Conservation (phyloP, 2,888 invertebrate species). For the Cylloceria caligata region DNA sequence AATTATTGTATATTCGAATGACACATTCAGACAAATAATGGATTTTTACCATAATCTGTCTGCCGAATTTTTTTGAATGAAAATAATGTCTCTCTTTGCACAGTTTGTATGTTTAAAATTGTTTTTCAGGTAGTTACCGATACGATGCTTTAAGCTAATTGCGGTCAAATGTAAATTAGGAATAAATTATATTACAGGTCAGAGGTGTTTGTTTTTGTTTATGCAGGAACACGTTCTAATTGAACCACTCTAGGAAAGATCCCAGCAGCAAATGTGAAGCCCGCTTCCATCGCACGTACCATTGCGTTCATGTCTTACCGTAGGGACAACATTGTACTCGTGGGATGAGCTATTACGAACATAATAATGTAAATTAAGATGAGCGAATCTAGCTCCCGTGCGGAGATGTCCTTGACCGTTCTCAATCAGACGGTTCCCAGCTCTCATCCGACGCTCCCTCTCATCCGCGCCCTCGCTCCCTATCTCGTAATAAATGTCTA, state of each 20-base stretch:
- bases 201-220: slow-evolving; percentile 1
- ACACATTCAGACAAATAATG: too few species aligned
- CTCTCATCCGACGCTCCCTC: slow-evolving; percentile 25
- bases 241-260: background rate
- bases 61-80: too few species aligned
- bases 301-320: slow-evolving; percentile 13
- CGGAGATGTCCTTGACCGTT: slow-evolving; percentile 57
- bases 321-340: slow-evolving; percentile 47
- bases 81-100: too few species aligned
- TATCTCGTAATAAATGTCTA: slow-evolving; percentile 51
- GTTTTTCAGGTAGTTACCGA: too few species aligned
- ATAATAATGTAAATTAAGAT: slow-evolving; percentile 60
- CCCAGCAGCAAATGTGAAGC: slow-evolving; percentile 3
- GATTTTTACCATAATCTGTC: too few species aligned
- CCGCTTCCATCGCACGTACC: slow-evolving; percentile 26
- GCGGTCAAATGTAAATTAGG: background rate
- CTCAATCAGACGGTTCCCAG: slow-evolving; percentile 50
- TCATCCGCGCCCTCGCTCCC: slow-evolving; percentile 26
- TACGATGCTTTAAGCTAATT: background rate
- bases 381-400: slow-evolving; percentile 39
- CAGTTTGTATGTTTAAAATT: background rate
- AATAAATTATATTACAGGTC: background rate
- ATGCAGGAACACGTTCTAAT: slow-evolving; percentile 26
- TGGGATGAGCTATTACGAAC: slow-evolving; percentile 40
- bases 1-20: too few species aligned